phyloP scores from a whole-genome alignment of 2,113 vertebrate species.

The Neomonachus schauinslandi region DNA sequence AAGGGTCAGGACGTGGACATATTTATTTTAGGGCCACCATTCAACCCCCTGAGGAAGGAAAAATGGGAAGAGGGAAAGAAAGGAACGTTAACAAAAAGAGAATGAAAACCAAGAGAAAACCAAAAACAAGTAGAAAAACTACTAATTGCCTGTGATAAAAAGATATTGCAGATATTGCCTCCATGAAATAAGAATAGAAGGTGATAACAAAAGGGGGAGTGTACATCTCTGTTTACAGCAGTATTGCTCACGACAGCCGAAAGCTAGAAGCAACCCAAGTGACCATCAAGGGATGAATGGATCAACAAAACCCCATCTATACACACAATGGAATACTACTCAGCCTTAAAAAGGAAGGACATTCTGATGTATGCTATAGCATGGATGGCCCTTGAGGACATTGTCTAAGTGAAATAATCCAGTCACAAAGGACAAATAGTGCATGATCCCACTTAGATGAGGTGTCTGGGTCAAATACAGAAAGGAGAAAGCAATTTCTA shows the following conservation, averaged over 20 bases:
- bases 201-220: not conserved
- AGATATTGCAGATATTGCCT: not conserved
- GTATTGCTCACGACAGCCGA: not conserved
- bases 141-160: not conserved
- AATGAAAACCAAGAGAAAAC: not conserved
- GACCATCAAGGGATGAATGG: not conserved
- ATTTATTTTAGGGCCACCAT: not conserved
- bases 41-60: not conserved
- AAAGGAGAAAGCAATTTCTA: not conserved
- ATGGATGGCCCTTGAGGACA: not conserved
- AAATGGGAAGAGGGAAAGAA: not conserved
- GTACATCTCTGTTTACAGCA: not conserved
- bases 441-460: accelerated
- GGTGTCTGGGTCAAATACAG: not conserved
- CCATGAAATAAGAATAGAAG: not conserved
- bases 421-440: no score
- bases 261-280: not conserved
- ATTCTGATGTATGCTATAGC: not conserved
- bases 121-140: not conserved
- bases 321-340: no score
- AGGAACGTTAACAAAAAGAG: not conserved
- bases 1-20: not conserved
- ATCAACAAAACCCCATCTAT: not conserved
- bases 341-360: not conserved
- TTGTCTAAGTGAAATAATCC: not conserved